A percentile compares a stretch with the other conserved stretches of the same genome.
Evolutionary conservation across 2,113 vertebrate genomes (phyloP).

Genomic region (Rhinopomastus cyanomelas): DNA sequence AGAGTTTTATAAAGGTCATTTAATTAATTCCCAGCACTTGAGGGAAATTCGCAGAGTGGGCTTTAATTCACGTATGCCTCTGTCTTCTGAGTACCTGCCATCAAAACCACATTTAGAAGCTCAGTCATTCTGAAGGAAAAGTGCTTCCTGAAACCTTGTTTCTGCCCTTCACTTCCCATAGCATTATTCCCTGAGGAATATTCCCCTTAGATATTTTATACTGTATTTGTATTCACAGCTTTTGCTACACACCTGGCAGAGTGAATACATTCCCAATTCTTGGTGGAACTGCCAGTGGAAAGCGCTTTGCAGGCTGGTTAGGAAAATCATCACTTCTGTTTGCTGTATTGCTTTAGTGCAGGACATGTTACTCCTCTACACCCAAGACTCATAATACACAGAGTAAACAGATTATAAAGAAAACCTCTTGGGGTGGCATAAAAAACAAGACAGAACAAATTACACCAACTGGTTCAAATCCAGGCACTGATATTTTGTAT

Average conservation of each 20-base stretch:
- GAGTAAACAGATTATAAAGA: slow-evolving; percentile 2
- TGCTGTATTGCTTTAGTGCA: slow-evolving; percentile 9
- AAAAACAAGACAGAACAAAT: neutral
- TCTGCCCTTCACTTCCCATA: neutral
- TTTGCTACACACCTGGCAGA: neutral
- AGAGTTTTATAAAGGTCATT: neutral
- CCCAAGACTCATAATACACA: neutral
- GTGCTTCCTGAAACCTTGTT: neutral
- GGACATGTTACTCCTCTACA: neutral
- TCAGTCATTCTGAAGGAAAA: neutral
- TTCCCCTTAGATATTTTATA: neutral
- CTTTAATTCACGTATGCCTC: neutral
- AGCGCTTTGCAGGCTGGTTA: neutral
- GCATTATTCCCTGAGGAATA: neutral
- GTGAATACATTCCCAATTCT: neutral
- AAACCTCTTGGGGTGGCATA: neutral
- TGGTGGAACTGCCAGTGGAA: slow-evolving; percentile 18
- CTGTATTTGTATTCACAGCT: neutral
- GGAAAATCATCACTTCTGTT: slow-evolving; percentile 45
- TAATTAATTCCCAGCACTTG: neutral
- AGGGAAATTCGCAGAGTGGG: neutral
- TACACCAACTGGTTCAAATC: neutral
- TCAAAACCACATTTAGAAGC: neutral
- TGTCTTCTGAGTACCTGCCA: neutral
- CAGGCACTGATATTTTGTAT: neutral